phyloP scores from a whole-genome alignment of 2,113 vertebrate genomes.

The Scortum barcoo region DNA sequence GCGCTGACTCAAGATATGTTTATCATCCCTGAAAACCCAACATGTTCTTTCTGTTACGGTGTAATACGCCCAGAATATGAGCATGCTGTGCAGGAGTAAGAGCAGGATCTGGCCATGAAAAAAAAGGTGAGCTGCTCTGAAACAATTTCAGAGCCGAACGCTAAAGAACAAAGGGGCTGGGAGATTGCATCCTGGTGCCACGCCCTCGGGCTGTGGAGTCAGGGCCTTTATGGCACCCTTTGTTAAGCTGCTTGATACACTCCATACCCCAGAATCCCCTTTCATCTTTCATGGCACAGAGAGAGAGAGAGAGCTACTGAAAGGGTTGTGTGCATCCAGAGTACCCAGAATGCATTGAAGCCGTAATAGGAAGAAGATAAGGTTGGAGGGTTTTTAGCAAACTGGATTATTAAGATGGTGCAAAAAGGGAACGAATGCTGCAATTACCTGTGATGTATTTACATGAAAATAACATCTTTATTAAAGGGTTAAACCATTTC shows the following conservation, averaged over 20 bases:
- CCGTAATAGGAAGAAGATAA: neutral
- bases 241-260: conserved; percentile 69
- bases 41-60: conserved; percentile 16
- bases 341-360: conserved; percentile 40
- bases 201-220: conserved; percentile 69
- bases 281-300: conserved; percentile 70
- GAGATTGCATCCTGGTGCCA: conserved; percentile 69
- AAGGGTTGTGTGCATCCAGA: conserved; percentile 46
- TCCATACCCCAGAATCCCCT: conserved; percentile 59
- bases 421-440: conserved; percentile 5
- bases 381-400: conserved; percentile 10
- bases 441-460: conserved; percentile 11
- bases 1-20: conserved; percentile 33
- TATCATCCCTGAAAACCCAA: conserved; percentile 22
- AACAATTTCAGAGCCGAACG: conserved; percentile 53
- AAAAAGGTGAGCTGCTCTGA: conserved; percentile 58
- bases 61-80: conserved; percentile 17
- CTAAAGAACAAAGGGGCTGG: conserved; percentile 67
- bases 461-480: conserved; percentile 5
- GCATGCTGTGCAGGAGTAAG: conserved; percentile 8
- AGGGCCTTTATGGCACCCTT: conserved; percentile 62
- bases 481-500: neutral
- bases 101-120: conserved; percentile 41
- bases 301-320: conserved; percentile 38
- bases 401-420: conserved; percentile 18